phyloP scores from a whole-genome alignment of 2,888 invertebrate species.

The Xiphydria camelus region DNA sequence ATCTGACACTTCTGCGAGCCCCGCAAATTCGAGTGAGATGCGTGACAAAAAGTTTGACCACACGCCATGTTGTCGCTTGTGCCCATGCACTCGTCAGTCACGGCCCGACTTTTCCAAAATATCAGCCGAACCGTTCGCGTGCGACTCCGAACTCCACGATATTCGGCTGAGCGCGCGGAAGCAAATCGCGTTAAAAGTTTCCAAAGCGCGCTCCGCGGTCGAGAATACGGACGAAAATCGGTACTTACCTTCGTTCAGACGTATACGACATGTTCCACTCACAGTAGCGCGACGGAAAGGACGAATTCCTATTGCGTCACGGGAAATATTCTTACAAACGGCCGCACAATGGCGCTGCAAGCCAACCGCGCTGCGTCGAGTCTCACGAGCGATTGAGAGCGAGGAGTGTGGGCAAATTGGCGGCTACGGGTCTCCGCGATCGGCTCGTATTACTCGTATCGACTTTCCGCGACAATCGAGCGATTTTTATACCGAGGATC shows the following conservation, averaged over 20 bases:
- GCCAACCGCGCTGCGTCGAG: neutral
- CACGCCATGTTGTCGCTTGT: slow-evolving; percentile 65
- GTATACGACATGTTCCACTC: slow-evolving; percentile 83
- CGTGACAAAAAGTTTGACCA: slow-evolving; percentile 48
- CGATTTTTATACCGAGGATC: no score
- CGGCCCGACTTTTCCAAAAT: slow-evolving; percentile 24
- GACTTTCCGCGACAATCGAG: no score
- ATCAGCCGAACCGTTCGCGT: slow-evolving; percentile 7
- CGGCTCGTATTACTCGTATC: no score
- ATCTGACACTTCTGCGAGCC: no score
- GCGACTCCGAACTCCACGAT: neutral
- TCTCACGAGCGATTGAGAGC: no score
- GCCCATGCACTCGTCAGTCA: slow-evolving; percentile 40
- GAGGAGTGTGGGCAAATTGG: no score
- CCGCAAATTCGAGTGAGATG: slow-evolving; percentile 24
- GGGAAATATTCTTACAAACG: slow-evolving; percentile 36
- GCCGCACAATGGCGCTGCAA: slow-evolving; percentile 44
- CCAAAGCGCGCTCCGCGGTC: neutral
- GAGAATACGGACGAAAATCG: slow-evolving; percentile 46
- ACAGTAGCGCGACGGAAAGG: slow-evolving; percentile 77
- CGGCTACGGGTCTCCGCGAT: no score
- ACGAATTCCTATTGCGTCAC: slow-evolving; percentile 55
- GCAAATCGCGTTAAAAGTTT: neutral
- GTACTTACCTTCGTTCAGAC: slow-evolving; percentile 79
- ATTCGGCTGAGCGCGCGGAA: neutral